These are phyloP conservation scores for Diabrotica virgifera DNA, from an alignment of 1,140 invertebrate genomes.

Conservation along the genomic window DNA sequence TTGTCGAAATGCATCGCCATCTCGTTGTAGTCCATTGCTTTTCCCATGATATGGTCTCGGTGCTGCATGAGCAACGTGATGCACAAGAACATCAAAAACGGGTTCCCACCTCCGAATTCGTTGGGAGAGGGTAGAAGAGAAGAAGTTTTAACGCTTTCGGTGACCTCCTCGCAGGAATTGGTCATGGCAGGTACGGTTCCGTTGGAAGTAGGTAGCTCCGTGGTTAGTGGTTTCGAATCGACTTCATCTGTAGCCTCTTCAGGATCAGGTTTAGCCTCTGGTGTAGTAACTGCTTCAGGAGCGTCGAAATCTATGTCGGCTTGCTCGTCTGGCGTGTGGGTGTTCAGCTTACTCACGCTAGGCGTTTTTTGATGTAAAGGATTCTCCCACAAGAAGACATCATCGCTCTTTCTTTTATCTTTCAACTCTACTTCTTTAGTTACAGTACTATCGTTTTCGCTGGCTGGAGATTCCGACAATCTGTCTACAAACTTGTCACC, in stretches of 20 bases:
- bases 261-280: no score
- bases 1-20: constrained; percentile 98
- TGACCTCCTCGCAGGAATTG: constrained; percentile 65
- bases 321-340: no score
- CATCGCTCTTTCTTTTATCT: no score
- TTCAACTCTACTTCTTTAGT: no score
- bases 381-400: no score
- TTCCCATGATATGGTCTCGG: constrained; percentile 84
- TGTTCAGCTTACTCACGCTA: no score
- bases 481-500: constrained; percentile 48
- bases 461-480: constrained; percentile 43
- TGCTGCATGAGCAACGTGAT: constrained; percentile 89
- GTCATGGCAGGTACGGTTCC: constrained; percentile 43
- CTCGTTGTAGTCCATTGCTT: constrained; percentile 93
- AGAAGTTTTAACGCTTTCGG: constrained; percentile 53
- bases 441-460: no score
- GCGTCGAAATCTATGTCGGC: no score
- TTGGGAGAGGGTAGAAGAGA: constrained; percentile 72
- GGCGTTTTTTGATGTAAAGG: no score
- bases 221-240: neutral
- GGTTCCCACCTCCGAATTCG: constrained; percentile 90
- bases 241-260: neutral
- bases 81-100: constrained; percentile 95
- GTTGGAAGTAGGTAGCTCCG: constrained; percentile 8
- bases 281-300: no score